Evolutionary conservation across 2,113 vertebrate genomes (phyloP), one percentile per base, ranked within the genome.

Genomic region (Sinocyclocheilus grahami): DNA sequence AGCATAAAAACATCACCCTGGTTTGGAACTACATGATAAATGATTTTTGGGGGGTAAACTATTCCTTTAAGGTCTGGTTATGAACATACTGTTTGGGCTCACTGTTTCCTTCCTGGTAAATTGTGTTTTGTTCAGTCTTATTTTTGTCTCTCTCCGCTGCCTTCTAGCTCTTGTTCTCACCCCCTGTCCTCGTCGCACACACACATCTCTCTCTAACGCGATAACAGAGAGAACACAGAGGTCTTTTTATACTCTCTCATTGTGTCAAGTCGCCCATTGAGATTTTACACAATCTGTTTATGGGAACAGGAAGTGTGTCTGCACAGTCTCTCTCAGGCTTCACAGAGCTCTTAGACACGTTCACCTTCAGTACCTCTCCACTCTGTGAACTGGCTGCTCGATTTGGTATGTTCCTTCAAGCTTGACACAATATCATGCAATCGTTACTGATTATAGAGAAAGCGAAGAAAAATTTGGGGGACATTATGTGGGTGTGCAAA

Each of bases 61-160:
- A 12, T 37, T 22, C 4, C 20, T 91, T 88, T 86, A 46, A 75
- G 89, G 86, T 83, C 46, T 46, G 78, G 82, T 91, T 91, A 86
- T 78, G 39, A 53, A 33, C 72, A 82, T 75, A 89, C 51, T 84
- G 88, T 88, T 87, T 82, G 80, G 86, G 84, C 85, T 88, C 84
- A 82, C 71, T 62, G 81, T 86, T 92, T 93, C 87, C 87, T 92
- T 88, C 84, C 90, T 92, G 90, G 82, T 89, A 91, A 87, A 89
- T 88, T 55, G 89, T 90, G 87, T 88, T 90, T 84, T 88, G 92
- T 91, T 92, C 90, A 87, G 83, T 90, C 75, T 78, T 85, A 67
- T 55, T 63, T 53, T 62, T 18, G 80, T 69, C 60, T 69, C 75
- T 88, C 39, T 20, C 81, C 60, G 46, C 71, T 80, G 88, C 83